Evolutionary conservation across 2,888 invertebrate genomes (phyloP).

Genomic region (Perithous albicinctus): DNA sequence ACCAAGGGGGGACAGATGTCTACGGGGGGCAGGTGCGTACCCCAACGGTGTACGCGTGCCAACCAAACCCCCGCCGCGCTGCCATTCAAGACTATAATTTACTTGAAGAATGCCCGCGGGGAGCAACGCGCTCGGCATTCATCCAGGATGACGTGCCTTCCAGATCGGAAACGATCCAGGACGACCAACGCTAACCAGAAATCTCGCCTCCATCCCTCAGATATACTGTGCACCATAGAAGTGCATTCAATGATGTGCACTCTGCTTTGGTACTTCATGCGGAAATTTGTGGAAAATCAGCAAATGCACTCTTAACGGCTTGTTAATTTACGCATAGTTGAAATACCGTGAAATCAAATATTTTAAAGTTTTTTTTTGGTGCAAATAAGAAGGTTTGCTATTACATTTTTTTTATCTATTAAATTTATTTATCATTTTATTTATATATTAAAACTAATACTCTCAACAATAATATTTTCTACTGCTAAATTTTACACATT

Average conservation of each 20-base stretch:
- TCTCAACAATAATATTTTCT: not conserved
- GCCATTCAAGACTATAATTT: conserved; percentile 85
- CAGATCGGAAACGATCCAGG: conserved; percentile 60
- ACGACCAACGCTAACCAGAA: conserved; percentile 38
- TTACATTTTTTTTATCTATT: not conserved
- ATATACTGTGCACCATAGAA: conserved; percentile 45
- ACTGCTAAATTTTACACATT: not conserved
- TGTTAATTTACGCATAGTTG: not conserved
- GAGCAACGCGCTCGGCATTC: conserved; percentile 74
- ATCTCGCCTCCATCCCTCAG: conserved; percentile 4
- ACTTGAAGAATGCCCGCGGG: conserved; percentile 83
- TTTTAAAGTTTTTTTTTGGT: no score
- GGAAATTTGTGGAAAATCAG: conserved; percentile 23
- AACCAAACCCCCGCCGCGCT: conserved; percentile 83
- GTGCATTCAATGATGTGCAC: conserved; percentile 39
- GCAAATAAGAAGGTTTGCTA: no score
- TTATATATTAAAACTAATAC: no score
- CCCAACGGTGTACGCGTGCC: conserved; percentile 82
- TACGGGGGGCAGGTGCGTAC: conserved; percentile 83
- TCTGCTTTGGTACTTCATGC: conserved; percentile 17
- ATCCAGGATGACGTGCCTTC: conserved; percentile 75
- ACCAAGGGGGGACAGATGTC: conserved; percentile 83
- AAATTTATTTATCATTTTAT: no score
- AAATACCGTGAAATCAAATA: conserved; percentile 5
- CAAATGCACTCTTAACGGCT: conserved; percentile 21